Base-by-base conservation (phyloP, 2,113 vertebrate species). In the Rallus limicola region DNA sequence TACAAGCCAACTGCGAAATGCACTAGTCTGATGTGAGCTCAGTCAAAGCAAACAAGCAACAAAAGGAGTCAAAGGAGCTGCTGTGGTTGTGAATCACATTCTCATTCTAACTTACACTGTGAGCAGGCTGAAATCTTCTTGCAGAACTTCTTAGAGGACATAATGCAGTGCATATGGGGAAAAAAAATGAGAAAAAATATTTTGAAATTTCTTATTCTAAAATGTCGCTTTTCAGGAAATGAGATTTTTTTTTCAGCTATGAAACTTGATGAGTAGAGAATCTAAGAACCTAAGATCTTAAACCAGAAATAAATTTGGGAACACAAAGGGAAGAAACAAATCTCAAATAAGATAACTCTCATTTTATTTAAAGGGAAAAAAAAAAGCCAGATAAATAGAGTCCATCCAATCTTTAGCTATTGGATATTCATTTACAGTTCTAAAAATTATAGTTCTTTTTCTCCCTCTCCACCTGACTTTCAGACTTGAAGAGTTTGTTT, bases 1-100 rank as follows among this genome's bases (percentile, higher is more conserved):
- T 94, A 88, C 95, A 98, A 97, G 95, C 70, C 62, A 90, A 56
- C 56, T 78, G 88, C 2, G 2, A 95, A 83, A 85, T 76, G 16
- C 38, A 56, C 74, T 55, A 69, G 36, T 83, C 71, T 81, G 55
- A 33, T 40, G 34, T 55, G 53, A 86, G 60, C 63, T 94, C 48
- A 80, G 68, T 67, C 58, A 72, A 87, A 85, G 46, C 38, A 28
- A 95, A 72, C 17, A 75, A 86, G 55, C 18, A 95, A 72, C 67
- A 59, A 90, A 69, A 82, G 69, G 19, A 75, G 55, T 50, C 64
- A 75, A 33, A 86, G 56, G 88, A 96, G 20, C 77, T 87, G 24
- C 71, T 62, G 7, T 0, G 1, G 13, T 38, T 79, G 44, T 58
- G 82, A 69, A 59, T 76, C 83, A 28, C n/a, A 65, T 95, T 91